Evolutionary conservation across 2,888 invertebrate genomes (phyloP).

Genomic region (Mesochorus sp.): DNA sequence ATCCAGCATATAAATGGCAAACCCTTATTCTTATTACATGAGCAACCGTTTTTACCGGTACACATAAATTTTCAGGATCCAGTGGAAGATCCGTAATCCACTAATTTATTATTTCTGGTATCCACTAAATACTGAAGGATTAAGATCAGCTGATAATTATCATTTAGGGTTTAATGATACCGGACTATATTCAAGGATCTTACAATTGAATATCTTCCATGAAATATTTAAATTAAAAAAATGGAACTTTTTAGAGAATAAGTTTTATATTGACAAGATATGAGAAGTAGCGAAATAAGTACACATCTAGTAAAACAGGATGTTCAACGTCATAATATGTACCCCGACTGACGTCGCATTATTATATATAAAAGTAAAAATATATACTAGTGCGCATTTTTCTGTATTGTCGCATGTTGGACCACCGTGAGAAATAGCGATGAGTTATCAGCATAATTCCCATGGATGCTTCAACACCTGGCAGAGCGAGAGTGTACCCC

Average conservation of each 20-base stretch:
- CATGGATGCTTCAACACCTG: constrained; percentile 81
- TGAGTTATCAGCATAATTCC: constrained; percentile 81
- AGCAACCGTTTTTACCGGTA: constrained; percentile 7
- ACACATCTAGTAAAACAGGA: constrained; percentile 19
- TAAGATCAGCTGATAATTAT: no score
- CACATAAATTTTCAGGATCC: neutral
- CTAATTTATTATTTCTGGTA: neutral
- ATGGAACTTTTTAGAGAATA: neutral
- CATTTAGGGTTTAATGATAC: neutral
- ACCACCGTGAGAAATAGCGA: constrained; percentile 80
- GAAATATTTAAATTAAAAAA: neutral
- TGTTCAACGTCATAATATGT: constrained; percentile 41
- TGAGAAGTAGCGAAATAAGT: neutral
- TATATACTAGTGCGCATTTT: constrained; percentile 39
- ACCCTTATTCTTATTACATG: neutral
- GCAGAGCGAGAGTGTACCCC: constrained; percentile 71
- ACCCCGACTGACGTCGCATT: constrained; percentile 22
- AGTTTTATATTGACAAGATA: neutral
- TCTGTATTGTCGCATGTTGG: constrained; percentile 63
- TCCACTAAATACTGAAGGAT: no score
- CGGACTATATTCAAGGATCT: neutral
- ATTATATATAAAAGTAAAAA: constrained; percentile 36
- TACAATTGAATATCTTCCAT: neutral
- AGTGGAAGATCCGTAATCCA: neutral
- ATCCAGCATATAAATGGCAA: neutral